phyloP scores from a whole-genome alignment of 1,140 invertebrate genomes.

The Micrasema minimum region DNA sequence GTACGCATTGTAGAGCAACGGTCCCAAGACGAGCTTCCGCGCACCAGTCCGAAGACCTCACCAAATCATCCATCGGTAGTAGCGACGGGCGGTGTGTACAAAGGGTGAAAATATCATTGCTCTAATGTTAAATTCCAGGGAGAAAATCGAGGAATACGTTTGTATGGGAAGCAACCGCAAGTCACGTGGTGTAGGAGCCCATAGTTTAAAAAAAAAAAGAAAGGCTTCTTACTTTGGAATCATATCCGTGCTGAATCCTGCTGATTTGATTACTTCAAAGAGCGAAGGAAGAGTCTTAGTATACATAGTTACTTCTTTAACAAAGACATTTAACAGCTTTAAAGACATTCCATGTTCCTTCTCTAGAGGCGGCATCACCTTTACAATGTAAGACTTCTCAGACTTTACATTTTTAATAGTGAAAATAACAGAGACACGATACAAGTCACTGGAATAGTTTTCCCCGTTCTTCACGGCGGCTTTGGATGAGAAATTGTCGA shows the following conservation, averaged over 20 bases:
- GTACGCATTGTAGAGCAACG: too few relatives aligned
- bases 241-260: not conserved
- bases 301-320: conserved; percentile 46
- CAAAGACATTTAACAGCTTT: conserved; percentile 38
- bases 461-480: conserved; percentile 42
- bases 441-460: conserved; percentile 46
- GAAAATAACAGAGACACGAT: conserved; percentile 30
- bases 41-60: conserved; percentile 78
- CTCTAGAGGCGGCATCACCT: conserved; percentile 40
- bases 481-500: conserved; percentile 22
- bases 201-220: conserved; percentile 10
- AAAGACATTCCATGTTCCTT: conserved; percentile 34
- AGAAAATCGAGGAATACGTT: too few relatives aligned
- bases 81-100: conserved; percentile 92
- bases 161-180: too few relatives aligned
- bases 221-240: conserved; percentile 28
- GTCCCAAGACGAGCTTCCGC: conserved; percentile 66
- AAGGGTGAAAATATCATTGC: too few relatives aligned
- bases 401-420: not conserved
- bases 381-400: conserved; percentile 44
- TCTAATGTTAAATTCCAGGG: too few relatives aligned
- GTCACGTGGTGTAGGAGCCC: not conserved
- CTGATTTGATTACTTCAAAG: conserved; percentile 17
- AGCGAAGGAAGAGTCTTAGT: conserved; percentile 38
- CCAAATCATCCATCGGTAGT: conserved; percentile 88